Evolutionary conservation across 2,888 invertebrate genomes (phyloP), one percentile per base, ranked within the genome.

Genomic region (Nephrotoma flavescens): DNA sequence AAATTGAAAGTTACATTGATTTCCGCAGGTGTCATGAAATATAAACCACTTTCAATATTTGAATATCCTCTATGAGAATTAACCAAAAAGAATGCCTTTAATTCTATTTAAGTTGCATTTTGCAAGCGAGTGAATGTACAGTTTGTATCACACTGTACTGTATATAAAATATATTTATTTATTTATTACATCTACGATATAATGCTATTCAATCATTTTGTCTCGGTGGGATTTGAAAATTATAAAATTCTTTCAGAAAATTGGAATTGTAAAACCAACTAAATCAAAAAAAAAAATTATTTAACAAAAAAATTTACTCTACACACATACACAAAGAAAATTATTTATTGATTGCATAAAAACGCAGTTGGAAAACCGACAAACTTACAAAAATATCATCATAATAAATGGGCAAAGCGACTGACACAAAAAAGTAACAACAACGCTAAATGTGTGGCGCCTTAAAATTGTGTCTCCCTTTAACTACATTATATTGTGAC

Each of bases 291-390:
- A 41, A 11, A 47, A 47, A 47, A 47, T 3, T 12, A 12, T 47
- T 12, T 83, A 41, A 83, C 83, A 83, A 19, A 83, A 19, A 83
- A 83, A 12, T 83, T 15, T 15, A 15, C 44, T 44, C 52, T 6
- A 15, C 15, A 57, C 71, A 31, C 71, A 71, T 31, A 71, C 52
- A 52, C 52, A 15, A n/a, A 42, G 84, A 84, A 84, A 31, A 84
- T 84, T 84, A 84, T 84, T 84, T 84, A 84, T 84, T 84, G 84
- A 42, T 84, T 84, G 84, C 84, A 84, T 84, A 84, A 84, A 42
- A 42, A 84, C 84, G 42, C 42, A 84, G 42, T 84, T 84, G 84
- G 84, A 84, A 42, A 42, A 84, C 84, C 84, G 84, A 84, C 12
- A 84, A 71, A 71, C 71, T 71, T 31, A 71, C 71, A 71, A 71